A percentile compares a stretch with the other conserved stretches of the same genome.
phyloP scores from a whole-genome alignment of 2,888 invertebrate species.

The Cryptophagus acutangulus region DNA sequence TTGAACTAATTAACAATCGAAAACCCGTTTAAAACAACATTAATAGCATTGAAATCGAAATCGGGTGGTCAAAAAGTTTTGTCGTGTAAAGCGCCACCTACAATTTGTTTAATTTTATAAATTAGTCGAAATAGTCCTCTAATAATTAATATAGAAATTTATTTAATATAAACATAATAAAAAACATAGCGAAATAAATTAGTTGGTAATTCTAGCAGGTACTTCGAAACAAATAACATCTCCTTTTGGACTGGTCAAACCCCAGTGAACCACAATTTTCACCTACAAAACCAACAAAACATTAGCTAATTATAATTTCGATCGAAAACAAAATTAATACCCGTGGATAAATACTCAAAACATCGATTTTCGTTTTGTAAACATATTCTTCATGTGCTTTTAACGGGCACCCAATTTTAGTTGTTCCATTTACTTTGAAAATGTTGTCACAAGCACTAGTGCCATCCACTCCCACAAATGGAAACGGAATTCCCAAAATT shows the following conservation, averaged over 20 bases:
- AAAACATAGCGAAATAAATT: slow-evolving; percentile 13
- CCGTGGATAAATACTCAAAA: slow-evolving; percentile 54
- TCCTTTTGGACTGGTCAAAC: slow-evolving; percentile 48
- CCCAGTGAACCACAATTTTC: slow-evolving; percentile 61
- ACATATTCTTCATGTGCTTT: slow-evolving; percentile 62
- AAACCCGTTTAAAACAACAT: no score
- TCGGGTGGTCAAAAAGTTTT: no score
- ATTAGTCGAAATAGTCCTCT: no score
- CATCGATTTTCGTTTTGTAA: slow-evolving; percentile 62
- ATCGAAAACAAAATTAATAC: slow-evolving; percentile 38
- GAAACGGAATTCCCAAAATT: slow-evolving; percentile 60
- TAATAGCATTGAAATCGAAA: no score
- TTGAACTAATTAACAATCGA: no score
- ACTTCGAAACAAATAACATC: slow-evolving; percentile 64
- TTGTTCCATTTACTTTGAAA: slow-evolving; percentile 54
- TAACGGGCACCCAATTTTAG: slow-evolving; percentile 62
- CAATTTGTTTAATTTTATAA: neutral
- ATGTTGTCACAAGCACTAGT: slow-evolving; percentile 62
- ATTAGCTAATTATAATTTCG: slow-evolving; percentile 2
- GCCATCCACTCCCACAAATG: slow-evolving; percentile 74
- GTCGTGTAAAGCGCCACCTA: no score
- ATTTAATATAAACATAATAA: neutral
- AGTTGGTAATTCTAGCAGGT: slow-evolving; percentile 57
- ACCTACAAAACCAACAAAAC: slow-evolving; percentile 50
- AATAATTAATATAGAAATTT: neutral